Conservation (phyloP, 2,888 invertebrate genomes). For the Ochropacha duplaris region DNA sequence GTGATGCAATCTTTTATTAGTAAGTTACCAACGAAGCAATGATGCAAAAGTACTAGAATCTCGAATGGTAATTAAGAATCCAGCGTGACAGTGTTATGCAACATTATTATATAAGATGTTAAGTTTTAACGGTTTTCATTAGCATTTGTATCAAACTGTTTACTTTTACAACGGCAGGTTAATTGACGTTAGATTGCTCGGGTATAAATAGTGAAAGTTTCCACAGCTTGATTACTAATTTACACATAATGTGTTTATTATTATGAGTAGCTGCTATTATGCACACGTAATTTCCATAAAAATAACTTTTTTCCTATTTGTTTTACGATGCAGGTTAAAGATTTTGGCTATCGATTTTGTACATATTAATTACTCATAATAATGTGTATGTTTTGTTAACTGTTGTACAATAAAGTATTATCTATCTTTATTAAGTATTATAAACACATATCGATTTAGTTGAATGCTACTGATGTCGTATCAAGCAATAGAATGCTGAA, state of each 20-base stretch:
- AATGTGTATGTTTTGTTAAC: no score
- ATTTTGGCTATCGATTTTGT: no score
- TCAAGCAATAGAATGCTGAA: background rate
- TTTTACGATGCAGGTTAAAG: background rate
- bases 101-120: slow-evolving; percentile 27
- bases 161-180: background rate
- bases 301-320: background rate
- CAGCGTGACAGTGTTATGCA: slow-evolving; percentile 30
- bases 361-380: no score
- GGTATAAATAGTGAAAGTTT: slow-evolving; percentile 27
- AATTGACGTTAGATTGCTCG: slow-evolving; percentile 16
- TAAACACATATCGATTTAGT: no score
- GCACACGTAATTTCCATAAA: background rate
- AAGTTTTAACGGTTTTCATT: slow-evolving; percentile 11
- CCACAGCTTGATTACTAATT: slow-evolving; percentile 23
- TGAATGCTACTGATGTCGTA: no score
- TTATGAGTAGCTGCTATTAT: background rate
- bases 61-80: slow-evolving; percentile 41
- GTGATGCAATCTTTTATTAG: slow-evolving; percentile 72
- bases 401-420: no score
- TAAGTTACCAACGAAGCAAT: slow-evolving; percentile 52
- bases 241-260: slow-evolving; percentile 14
- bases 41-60: slow-evolving; percentile 50
- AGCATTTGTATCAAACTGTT: slow-evolving; percentile 1
- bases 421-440: no score